Conservation (phyloP, 2,888 invertebrate genomes). For the Acrobasis suavella region DNA sequence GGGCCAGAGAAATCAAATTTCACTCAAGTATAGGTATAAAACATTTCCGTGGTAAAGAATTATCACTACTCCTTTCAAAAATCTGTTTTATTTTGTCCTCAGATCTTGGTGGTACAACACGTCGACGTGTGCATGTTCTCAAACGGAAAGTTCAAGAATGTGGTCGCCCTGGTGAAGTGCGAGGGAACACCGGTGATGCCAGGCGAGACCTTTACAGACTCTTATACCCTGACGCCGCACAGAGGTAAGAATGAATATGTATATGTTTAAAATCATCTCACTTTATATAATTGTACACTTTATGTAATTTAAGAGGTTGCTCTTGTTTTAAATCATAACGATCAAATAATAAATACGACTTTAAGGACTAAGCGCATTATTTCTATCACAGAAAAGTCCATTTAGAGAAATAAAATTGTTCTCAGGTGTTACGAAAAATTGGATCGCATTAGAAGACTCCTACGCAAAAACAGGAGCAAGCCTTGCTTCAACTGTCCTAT, state of each 20-base stretch:
- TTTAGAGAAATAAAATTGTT: conserved; percentile 28
- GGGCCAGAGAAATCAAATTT: too few species aligned
- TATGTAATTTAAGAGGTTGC: too few species aligned
- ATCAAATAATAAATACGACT: too few species aligned
- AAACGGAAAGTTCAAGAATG: conserved; percentile 96
- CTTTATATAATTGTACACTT: too few species aligned
- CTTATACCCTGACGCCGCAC: conserved; percentile 86
- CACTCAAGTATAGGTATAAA: too few species aligned
- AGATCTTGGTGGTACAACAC: conserved; percentile 93
- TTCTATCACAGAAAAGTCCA: background rate
- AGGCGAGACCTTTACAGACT: conserved; percentile 84
- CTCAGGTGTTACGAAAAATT: conserved; percentile 91
- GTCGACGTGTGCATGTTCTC: conserved; percentile 98
- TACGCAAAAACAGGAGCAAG: conserved; percentile 87
- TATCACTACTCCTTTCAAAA: background rate
- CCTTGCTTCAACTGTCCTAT: conserved; percentile 83
- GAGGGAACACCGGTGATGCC: conserved; percentile 86
- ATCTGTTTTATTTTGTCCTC: conserved; percentile 32
- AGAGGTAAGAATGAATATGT: conserved; percentile 60
- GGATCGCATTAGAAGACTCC: conserved; percentile 95
- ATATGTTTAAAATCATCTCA: too few species aligned
- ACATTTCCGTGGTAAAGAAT: too few species aligned
- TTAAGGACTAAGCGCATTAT: too few species aligned
- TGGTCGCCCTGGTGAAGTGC: conserved; percentile 86
- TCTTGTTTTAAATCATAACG: background rate